Evolutionary conservation across 2,113 vertebrate species (phyloP), one percentile per base, ranked within the genome.

Genomic region (Rhea americana): DNA sequence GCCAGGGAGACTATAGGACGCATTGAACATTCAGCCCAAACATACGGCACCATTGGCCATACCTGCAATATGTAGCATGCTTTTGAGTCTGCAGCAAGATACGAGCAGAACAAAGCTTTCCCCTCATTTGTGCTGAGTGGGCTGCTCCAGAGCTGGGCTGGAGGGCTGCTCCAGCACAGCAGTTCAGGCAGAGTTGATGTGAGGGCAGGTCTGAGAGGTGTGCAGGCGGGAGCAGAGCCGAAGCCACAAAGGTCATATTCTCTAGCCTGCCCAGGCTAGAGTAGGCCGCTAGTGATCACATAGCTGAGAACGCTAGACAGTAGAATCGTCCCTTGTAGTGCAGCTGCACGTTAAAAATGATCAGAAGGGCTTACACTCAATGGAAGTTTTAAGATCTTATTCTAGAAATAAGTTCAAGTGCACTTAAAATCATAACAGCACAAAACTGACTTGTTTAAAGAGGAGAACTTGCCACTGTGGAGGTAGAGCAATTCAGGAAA

Each of bases 401-500:
- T 67, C n/a, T 3, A 61, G 66, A 67, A 83, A 91, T 41, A 20
- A 26, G 20, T 90, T 83, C 76, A 87, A 77, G 15, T 47, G 19
- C 68, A 74, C 81, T 89, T 78, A 74, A 85, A 83, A 89, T 12
- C 10, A 45, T 58, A 88, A 72, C 3, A 5, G 51, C 43, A 65
- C 4, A 77, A 61, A 89, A 63, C 21, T 8, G 18, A 19, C 15
- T 61, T 71, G 55, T 73, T 73, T 8, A 13, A 66, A 74, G 87
- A 53, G 37, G 41, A 70, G 28, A 71, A 47, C 32, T 87, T 41
- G 35, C 22, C 24, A 47, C 28, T 9, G 13, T 41, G 11, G 6
- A 19, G 15, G 22, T 72, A 86, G 90, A 91, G 18, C 8, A 86
- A 70, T 70, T 66, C 53, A 59, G n/a, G 51, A 85, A 88, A 94